Base-by-base conservation (phyloP, 2,797 vertebrate species). In the Pangasius sanitwongsei region DNA sequence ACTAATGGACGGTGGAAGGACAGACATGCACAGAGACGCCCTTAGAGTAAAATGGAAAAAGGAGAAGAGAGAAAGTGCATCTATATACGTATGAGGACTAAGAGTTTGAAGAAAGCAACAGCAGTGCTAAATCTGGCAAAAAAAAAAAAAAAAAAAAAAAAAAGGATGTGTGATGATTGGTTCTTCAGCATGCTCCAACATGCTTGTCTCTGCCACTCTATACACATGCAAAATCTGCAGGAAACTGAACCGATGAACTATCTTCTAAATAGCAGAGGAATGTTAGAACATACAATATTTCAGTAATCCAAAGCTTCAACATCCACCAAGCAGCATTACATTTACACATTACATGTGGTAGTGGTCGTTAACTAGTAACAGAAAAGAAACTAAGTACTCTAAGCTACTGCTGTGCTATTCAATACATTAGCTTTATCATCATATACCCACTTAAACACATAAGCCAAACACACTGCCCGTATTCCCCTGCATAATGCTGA, bases 1-100 rank as follows among this genome's bases (percentile, higher is more conserved):
- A 87, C 77, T 81, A 69, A n/a, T 69, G 77, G 69, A 90, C 20
- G 20, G 72, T 72, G 86, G 75, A 70, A 31, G 69, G 28, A 57
- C 25, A 12, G 59, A 82, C 78, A 50, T 85, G n/a, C 44, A 59
- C 63, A 81, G 41, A 89, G 69, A 86, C 20, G 34, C 85, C 34
- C 34, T 86, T 25, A 25, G 18, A 86, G 28, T 83, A 48, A n/a
- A 59, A 80, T 16, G 23, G 18, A 85, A 50, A 50, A 9, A 69
- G 15, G 8, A 65, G 59, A 59, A 6, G 16, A 77, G 70, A n/a
- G 16, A 63, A 77, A 34, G n/a, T 48, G 57, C 9, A 18, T 77
- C 1, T 48, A 18, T 37, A 6, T 48, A 18, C 28, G 6, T 37
- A 63, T 28, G 13, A 55, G 50, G n/a, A 70, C 11, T 1, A 3